Evolutionary conservation across 2,888 invertebrate genomes (phyloP).

Genomic region (Cephonodes hylas): DNA sequence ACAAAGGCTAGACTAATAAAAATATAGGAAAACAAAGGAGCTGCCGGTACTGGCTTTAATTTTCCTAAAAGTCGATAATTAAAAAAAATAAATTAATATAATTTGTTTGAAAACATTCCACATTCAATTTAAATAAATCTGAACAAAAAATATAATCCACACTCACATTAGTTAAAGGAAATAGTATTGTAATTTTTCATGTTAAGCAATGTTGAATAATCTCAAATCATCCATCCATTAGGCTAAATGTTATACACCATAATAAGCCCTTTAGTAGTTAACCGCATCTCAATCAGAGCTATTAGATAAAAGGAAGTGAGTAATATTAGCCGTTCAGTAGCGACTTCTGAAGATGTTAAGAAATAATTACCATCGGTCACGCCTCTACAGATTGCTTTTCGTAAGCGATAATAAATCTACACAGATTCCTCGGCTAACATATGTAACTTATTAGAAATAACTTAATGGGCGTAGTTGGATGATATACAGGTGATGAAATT

Average conservation of each 20-base stretch:
- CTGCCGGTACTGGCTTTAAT: no score
- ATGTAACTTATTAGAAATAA: constrained; percentile 63
- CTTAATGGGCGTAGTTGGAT: constrained; percentile 52
- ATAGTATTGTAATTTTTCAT: neutral
- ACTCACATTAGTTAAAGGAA: neutral
- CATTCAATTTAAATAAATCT: neutral
- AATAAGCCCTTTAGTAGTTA: constrained; percentile 50
- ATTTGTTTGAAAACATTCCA: no score
- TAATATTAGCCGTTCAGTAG: constrained; percentile 68
- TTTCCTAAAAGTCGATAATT: no score
- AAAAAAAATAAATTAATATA: no score
- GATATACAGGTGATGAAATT: constrained; percentile 37
- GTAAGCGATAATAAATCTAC: constrained; percentile 70
- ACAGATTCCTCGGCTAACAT: constrained; percentile 48
- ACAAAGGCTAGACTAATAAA: no score
- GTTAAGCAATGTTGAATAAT: neutral
- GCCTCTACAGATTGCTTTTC: constrained; percentile 76
- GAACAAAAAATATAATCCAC: neutral
- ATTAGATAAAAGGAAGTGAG: constrained; percentile 58
- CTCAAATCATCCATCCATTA: constrained; percentile 30
- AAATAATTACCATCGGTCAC: constrained; percentile 75
- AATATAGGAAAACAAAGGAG: no score
- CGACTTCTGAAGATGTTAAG: constrained; percentile 68
- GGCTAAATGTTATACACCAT: constrained; percentile 38
- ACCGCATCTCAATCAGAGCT: constrained; percentile 63